phyloP scores from a whole-genome alignment of 1,140 invertebrate species.

The Brachionus rotundiformis region DNA sequence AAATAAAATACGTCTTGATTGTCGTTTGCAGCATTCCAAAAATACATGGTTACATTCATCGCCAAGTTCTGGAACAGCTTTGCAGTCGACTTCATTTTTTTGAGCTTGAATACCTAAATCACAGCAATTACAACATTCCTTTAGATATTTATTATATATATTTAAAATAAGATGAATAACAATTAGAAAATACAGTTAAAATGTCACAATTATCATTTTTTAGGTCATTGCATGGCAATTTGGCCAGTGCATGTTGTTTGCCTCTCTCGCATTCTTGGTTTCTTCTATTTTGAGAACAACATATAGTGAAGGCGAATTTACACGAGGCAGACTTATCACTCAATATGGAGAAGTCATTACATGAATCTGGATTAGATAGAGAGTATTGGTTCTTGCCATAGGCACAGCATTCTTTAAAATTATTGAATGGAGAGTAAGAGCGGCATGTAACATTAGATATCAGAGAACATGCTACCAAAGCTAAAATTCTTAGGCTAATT shows the following conservation, averaged over 20 bases:
- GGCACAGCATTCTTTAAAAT: constrained; percentile 39
- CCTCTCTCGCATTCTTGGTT: constrained; percentile 57
- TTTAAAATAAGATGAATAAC: not conserved
- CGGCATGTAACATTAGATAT: not conserved
- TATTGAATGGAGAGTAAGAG: not conserved
- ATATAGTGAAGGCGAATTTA: constrained; percentile 54
- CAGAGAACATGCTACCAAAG: not conserved
- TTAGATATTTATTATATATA: constrained; percentile 1
- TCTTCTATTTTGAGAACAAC: constrained; percentile 60
- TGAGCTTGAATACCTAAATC: constrained; percentile 57
- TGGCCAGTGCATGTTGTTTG: constrained; percentile 56
- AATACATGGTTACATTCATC: constrained; percentile 58
- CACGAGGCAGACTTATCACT: constrained; percentile 7
- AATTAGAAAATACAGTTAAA: constrained; percentile 24
- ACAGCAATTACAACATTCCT: constrained; percentile 64
- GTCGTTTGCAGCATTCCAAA: constrained; percentile 57
- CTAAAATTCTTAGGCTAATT: not conserved
- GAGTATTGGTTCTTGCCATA: constrained; percentile 14
- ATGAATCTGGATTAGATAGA: not conserved
- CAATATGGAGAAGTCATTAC: constrained; percentile 25
- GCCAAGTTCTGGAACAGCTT: constrained; percentile 54
- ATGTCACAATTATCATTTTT: constrained; percentile 49
- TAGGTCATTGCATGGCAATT: constrained; percentile 54
- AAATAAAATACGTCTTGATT: not conserved
- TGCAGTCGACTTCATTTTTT: constrained; percentile 54